A percentile compares a stretch with the other conserved stretches of the same genome.
These are phyloP conservation scores for Pteronotus mesoamericanus DNA, from an alignment of 2,797 vertebrate genomes.

Conservation along the genomic window DNA sequence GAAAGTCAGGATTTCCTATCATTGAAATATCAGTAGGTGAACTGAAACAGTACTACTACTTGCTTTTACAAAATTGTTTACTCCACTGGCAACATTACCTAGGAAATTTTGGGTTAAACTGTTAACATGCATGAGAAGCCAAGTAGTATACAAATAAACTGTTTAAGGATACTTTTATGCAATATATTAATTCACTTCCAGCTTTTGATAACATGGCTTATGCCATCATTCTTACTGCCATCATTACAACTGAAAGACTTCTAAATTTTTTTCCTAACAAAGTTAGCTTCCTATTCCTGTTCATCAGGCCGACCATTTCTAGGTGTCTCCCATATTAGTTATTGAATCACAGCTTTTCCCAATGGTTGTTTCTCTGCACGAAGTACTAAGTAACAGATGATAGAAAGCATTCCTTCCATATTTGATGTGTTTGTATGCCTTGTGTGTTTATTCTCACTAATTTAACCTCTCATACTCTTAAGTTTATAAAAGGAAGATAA, in stretches of 20 bases:
- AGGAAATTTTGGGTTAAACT: neutral
- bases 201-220: neutral
- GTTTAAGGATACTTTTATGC: neutral
- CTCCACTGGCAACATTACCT: neutral
- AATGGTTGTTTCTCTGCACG: neutral
- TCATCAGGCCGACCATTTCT: neutral
- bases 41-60: conserved; percentile 41
- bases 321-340: neutral
- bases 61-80: conserved; percentile 23
- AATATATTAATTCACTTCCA: neutral
- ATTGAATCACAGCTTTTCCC: neutral
- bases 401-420: neutral
- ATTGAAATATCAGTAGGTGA: conserved; percentile 54
- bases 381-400: neutral
- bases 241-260: neutral
- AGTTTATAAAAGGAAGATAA: neutral
- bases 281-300: neutral
- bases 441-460: neutral
- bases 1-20: conserved; percentile 75
- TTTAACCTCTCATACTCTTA: neutral
- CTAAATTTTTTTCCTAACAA: neutral
- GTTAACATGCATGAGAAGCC: neutral
- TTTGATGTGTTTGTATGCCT: neutral
- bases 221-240: neutral
- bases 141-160: neutral